phyloP scores from a whole-genome alignment of 2,113 vertebrate genomes.

The Dasyprocta punctata region DNA sequence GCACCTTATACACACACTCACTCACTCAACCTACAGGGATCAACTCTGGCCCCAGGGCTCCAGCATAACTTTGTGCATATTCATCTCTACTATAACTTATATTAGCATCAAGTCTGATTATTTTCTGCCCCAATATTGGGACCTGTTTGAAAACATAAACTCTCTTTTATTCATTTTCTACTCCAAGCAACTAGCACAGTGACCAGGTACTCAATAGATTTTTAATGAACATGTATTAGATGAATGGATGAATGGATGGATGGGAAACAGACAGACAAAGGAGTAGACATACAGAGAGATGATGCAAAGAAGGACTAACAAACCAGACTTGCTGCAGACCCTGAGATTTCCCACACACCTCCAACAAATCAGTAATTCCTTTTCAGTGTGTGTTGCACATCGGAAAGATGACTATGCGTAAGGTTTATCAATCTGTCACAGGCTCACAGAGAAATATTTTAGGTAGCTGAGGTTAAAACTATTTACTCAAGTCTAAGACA shows the following conservation, averaged over 20 bases:
- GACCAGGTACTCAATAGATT: not conserved
- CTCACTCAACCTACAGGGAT: not conserved
- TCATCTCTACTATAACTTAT: not conserved
- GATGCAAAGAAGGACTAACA: not conserved
- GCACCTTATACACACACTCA: not conserved
- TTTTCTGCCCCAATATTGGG: not conserved
- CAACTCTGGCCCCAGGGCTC: not conserved
- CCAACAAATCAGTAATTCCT: slow-evolving; percentile 21
- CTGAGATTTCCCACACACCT: not conserved
- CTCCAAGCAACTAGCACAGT: not conserved
- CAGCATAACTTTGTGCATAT: not conserved
- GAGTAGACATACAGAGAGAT: not conserved
- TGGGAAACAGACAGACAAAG: not conserved
- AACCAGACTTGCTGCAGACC: not conserved
- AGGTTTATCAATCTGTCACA: not conserved
- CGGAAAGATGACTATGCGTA: not conserved
- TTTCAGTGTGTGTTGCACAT: not conserved
- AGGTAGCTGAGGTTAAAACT: not conserved
- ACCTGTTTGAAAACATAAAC: not conserved
- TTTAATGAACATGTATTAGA: not conserved
- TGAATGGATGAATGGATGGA: not conserved
- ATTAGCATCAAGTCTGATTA: not conserved
- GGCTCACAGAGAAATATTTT: not conserved
- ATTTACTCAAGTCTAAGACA: not conserved
- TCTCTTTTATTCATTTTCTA: not conserved